A percentile compares a stretch with the other conserved stretches of the same genome.
Evolutionary conservation across 2,888 invertebrate genomes (phyloP).

Genomic region (Cephalotes varians): DNA sequence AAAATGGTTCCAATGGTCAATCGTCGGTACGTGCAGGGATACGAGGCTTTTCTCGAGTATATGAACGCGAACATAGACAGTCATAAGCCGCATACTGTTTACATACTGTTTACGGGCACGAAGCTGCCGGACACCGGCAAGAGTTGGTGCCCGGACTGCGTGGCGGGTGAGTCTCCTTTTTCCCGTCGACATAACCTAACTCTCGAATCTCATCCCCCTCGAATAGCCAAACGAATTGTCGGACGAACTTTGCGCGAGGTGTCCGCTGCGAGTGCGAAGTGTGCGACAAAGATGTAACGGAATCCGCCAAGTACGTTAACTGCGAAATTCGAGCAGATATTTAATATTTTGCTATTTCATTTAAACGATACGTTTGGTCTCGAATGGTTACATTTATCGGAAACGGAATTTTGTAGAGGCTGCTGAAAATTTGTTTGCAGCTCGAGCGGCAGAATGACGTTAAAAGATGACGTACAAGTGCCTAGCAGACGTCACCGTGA

Average conservation of each 20-base stretch:
- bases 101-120: constrained; percentile 90
- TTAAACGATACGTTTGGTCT: no score
- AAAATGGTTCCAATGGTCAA: constrained; percentile 84
- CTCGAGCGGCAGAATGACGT: no score
- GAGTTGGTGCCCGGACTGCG: constrained; percentile 97
- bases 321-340: no score
- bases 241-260: background rate
- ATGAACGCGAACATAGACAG: constrained; percentile 86
- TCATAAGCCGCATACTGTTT: constrained; percentile 83
- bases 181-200: constrained; percentile 22
- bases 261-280: no score
- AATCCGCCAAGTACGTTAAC: no score
- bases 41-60: constrained; percentile 88
- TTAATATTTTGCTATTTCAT: no score
- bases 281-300: background rate
- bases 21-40: constrained; percentile 87
- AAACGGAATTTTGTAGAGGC: background rate
- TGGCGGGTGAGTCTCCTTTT: constrained; percentile 89
- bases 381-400: no score
- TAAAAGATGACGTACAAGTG: no score
- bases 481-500: no score
- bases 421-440: background rate
- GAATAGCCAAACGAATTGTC: background rate
- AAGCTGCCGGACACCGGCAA: constrained; percentile 88
- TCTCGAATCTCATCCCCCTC: background rate